Evolutionary conservation across 2,113 vertebrate species (phyloP), one percentile per base, ranked within the genome.

Genomic region (Spea multiplicata): DNA sequence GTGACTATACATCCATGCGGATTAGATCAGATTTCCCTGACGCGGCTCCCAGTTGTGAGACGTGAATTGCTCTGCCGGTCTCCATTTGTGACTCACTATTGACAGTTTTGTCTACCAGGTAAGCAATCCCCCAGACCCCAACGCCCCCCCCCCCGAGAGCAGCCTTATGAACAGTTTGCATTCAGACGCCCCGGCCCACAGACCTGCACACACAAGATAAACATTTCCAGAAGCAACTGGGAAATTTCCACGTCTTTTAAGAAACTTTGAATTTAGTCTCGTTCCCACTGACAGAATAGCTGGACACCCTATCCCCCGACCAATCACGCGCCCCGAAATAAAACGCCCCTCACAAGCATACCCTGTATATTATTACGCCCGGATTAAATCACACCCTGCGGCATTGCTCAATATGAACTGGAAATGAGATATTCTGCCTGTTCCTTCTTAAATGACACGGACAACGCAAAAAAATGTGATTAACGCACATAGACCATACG

Each of bases 201-300:
- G 44, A 68, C 52, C 65, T 67, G 65, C 8, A 8, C 48, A 74
- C 1, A 62, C 12, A 66, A 30, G 45, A 12, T 57, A 17, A 68
- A 52, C 44, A 14, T 69, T 47, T 61, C 53, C 75, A 61, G 14
- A 44, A 30, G 68, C 44, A 44, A 59, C 9, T 30, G 0, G 52
- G 75, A 76, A 69, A 76, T 69, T 76, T 69, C 75, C 75, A 69
- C 74, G 3, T 52, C 74, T 50, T 47, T 52, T 49, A 12, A n/a
- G 12, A 44, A 50, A 30, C 30, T 30, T 30, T 30, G 30, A 66
- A 66, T 66, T 16, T 5, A 13, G 57, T n/a, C 57, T 8, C 14
- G 57, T 61, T 1, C 57, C 57, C 4, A 13, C 30, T 44, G 64
- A 44, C 47, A 6, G 49, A 14, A 7, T 4, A 53, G 52, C 68